Percentiles rank a stretch among this genome's conserved stretches.
These are phyloP conservation scores for Reticulitermes lucifugus DNA, from an alignment of 2,888 invertebrate genomes.

Conservation along the genomic window DNA sequence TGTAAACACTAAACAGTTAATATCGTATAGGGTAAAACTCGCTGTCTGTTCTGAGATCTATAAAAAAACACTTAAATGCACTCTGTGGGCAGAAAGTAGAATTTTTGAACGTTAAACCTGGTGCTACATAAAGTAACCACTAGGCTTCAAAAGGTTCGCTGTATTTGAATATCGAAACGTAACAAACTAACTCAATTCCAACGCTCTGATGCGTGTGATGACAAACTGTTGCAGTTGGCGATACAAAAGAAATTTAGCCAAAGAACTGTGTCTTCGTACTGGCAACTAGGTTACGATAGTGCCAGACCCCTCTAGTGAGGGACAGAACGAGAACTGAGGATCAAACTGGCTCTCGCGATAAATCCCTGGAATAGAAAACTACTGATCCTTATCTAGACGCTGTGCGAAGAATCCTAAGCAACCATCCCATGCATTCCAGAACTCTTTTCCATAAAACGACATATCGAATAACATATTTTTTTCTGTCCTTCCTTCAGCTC, in stretches of 20 bases:
- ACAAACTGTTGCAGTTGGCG: neutral
- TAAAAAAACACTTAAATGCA: too few relatives aligned
- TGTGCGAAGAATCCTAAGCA: constrained; percentile 49
- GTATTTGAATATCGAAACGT: too few relatives aligned
- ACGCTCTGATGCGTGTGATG: neutral
- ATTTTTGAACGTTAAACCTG: too few relatives aligned
- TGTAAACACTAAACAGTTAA: too few relatives aligned
- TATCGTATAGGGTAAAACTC: too few relatives aligned
- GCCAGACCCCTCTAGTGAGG: neutral
- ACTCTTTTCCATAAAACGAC: constrained; percentile 48
- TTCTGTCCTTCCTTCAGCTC: neutral
- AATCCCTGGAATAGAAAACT: constrained; percentile 43
- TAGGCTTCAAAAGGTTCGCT: too few relatives aligned
- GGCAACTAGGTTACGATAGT: neutral
- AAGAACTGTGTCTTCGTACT: neutral
- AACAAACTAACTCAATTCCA: too few relatives aligned
- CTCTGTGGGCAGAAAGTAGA: too few relatives aligned
- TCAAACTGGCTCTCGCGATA: neutral
- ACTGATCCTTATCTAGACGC: constrained; percentile 50
- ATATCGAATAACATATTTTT: constrained; percentile 41
- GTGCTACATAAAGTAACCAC: too few relatives aligned
- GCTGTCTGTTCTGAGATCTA: too few relatives aligned
- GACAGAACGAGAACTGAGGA: neutral
- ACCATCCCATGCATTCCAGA: constrained; percentile 47
- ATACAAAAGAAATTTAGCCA: neutral